These are phyloP conservation scores for Amblyopsis hoosieri DNA, from an alignment of 2,797 vertebrate genomes.

Conservation along the genomic window DNA sequence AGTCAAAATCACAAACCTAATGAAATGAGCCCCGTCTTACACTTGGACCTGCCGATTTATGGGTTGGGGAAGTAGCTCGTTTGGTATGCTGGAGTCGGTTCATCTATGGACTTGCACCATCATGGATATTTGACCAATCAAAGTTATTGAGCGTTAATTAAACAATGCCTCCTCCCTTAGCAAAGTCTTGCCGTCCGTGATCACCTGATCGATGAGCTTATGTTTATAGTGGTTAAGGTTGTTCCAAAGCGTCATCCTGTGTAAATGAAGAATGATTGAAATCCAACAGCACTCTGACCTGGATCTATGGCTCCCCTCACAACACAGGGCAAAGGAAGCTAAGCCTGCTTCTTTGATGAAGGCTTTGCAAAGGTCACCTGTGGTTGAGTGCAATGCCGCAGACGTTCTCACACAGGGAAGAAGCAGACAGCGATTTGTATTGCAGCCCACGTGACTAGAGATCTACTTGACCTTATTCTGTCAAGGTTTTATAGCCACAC, in stretches of 20 bases:
- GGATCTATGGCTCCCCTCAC: slow-evolving; percentile 30
- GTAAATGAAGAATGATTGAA: slow-evolving; percentile 44
- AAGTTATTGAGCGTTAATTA: slow-evolving; percentile 34
- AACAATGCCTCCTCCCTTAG: slow-evolving; percentile 15
- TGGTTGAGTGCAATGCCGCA: slow-evolving; percentile 2
- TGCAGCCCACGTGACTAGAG: slow-evolving; percentile 3
- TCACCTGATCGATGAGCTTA: slow-evolving; percentile 29
- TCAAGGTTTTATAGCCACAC: slow-evolving; percentile 1
- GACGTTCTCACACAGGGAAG: slow-evolving; percentile 4
- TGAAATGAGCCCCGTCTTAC: neutral
- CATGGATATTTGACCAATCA: slow-evolving; percentile 22
- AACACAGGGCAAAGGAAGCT: slow-evolving; percentile 13
- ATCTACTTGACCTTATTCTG: neutral
- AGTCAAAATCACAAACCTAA: neutral
- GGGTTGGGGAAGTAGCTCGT: neutral
- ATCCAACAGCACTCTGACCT: slow-evolving; percentile 41
- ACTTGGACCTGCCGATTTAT: neutral
- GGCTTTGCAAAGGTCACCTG: slow-evolving; percentile 49
- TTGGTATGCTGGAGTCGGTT: neutral
- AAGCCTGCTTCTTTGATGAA: slow-evolving; percentile 27
- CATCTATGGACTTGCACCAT: slow-evolving; percentile 4
- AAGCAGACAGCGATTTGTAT: slow-evolving; percentile 6
- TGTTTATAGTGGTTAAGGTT: slow-evolving; percentile 45
- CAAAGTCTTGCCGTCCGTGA: slow-evolving; percentile 20
- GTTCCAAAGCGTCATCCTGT: slow-evolving; percentile 22